Evolutionary conservation across 2,113 vertebrate genomes (phyloP), one percentile per base, ranked within the genome.

Genomic region (Gasterosteus nipponicus): DNA sequence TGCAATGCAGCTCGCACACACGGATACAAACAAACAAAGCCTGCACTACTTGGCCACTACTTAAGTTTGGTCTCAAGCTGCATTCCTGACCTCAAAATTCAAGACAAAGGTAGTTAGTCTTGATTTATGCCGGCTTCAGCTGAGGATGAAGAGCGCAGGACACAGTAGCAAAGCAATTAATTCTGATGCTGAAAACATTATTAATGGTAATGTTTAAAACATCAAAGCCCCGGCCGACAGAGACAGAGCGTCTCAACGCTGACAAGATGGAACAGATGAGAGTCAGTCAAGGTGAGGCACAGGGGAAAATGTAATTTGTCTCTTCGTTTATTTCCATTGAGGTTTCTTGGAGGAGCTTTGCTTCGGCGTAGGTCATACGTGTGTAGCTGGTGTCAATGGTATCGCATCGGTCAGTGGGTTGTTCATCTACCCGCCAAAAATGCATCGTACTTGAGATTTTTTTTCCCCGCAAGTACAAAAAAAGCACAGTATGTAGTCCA

Each of bases 201-300:
- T 93, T 91, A 91, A 93, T 90, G 90, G 77, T 91, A 89, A 92
- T 93, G 90, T 90, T 91, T 91, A 89, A 91, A 92, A 92, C 89
- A 92, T 93, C 91, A 92, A 92, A 93, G 90, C 75, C 16, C 49
- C 15, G 59, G 73, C 87, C 86, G 88, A 90, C 85, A 73, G 78
- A 90, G 88, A 91, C 88, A 81, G 81, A 88, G 87, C 89, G 89
- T 86, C 78, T 87, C 74, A 46, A 75, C 85, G 87, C 89, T 77
- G 90, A 84, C 87, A 88, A 82, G 87, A 84, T 86, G 87, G 89
- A 93, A 83, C 84, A 89, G 86, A 91, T 87, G 89, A 92, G 89
- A 90, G 86, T 90, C 85, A 90, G 89, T 83, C 89, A 88, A 92
- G 90, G 91, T 93, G 87, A 92, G 74, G 81, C 73, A 76, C 46